Percentiles rank a stretch among this genome's conserved stretches.
phyloP scores from a whole-genome alignment of 2,888 invertebrate species.

The Odontomyia ornata region DNA sequence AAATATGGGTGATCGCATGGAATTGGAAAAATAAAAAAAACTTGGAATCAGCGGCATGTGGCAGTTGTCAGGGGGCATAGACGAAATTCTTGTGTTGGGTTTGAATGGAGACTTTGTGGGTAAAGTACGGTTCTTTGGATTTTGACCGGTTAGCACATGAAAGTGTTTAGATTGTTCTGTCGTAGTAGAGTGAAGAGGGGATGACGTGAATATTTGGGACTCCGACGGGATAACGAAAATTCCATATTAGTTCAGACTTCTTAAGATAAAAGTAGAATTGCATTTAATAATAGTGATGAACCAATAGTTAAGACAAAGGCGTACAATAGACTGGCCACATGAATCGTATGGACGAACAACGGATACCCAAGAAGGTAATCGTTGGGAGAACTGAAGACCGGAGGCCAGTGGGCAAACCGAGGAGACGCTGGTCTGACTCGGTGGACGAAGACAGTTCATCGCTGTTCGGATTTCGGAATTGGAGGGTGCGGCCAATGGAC shows the following conservation, averaged over 20 bases:
- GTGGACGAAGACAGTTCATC: too few relatives aligned
- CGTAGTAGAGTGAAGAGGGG: background rate
- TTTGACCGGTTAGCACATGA: slow-evolving; percentile 2
- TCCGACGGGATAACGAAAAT: too few relatives aligned
- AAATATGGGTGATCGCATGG: too few relatives aligned
- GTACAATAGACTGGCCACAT: too few relatives aligned
- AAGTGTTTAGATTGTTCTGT: background rate
- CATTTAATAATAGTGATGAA: background rate
- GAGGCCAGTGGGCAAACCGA: too few relatives aligned
- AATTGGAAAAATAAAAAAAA: slow-evolving; percentile 57
- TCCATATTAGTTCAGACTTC: background rate
- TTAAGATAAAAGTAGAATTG: background rate
- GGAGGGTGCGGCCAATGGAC: too few relatives aligned
- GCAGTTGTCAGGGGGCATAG: slow-evolving; percentile 7
- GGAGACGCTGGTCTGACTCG: too few relatives aligned
- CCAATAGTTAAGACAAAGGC: too few relatives aligned
- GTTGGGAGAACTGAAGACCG: too few relatives aligned
- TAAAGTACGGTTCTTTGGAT: slow-evolving; percentile 55
- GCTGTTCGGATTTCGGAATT: too few relatives aligned
- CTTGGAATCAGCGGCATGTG: slow-evolving; percentile 59
- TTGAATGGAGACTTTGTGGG: slow-evolving; percentile 64
- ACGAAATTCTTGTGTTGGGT: slow-evolving; percentile 59
- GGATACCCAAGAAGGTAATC: too few relatives aligned
- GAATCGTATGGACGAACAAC: too few relatives aligned
- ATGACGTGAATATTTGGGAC: background rate